Percentiles rank a stretch among this genome's conserved stretches.
Evolutionary conservation across 2,797 vertebrate genomes (phyloP).

Genomic region (Setipinna tenuifilis): DNA sequence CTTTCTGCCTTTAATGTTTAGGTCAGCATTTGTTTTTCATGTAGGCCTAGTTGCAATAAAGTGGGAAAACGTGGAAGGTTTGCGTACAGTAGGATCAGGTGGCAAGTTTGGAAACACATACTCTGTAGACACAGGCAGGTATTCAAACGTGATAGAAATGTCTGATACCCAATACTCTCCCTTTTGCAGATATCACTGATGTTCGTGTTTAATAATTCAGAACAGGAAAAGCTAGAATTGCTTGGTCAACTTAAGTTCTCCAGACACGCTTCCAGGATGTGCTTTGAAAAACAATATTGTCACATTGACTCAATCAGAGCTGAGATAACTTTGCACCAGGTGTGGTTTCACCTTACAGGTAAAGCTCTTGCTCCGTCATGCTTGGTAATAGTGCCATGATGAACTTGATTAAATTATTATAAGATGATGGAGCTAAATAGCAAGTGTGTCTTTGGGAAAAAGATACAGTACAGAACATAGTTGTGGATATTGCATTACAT

Average conservation of each 20-base stretch:
- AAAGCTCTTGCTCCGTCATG: not conserved
- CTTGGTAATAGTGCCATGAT: not conserved
- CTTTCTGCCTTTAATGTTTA: not conserved
- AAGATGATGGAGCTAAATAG: not conserved
- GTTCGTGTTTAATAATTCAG: not conserved
- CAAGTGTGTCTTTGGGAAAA: not conserved
- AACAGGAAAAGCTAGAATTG: not conserved
- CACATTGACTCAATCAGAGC: not conserved
- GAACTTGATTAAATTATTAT: not conserved
- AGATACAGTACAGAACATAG: not conserved
- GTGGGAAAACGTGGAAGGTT: not conserved
- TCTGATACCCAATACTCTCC: not conserved
- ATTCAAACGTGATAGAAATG: constrained; percentile 6
- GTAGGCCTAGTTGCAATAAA: not conserved
- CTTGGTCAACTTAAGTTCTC: not conserved
- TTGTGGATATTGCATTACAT: not conserved
- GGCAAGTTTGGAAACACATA: constrained; percentile 21
- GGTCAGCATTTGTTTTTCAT: not conserved
- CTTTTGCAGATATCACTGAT: constrained; percentile 20
- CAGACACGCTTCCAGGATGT: not conserved
- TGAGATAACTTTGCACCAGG: not conserved
- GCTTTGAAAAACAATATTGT: not conserved
- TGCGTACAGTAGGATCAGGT: not conserved
- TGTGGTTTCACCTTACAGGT: constrained; percentile 14
- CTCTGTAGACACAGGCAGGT: not conserved